phyloP scores from a whole-genome alignment of 2,888 invertebrate species.

The Drosophila lutescens region DNA sequence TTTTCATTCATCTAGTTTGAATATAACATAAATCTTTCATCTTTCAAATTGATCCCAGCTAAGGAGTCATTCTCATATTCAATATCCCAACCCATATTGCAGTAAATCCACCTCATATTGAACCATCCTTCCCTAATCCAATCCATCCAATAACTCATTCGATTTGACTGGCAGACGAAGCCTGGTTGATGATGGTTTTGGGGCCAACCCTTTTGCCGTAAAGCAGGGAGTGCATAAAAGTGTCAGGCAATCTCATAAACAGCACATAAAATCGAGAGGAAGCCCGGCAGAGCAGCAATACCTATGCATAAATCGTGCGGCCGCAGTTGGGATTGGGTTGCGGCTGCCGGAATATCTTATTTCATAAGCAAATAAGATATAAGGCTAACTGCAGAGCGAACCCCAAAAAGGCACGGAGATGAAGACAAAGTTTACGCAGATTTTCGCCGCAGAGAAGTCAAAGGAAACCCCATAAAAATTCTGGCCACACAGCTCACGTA shows the following conservation, averaged over 20 bases:
- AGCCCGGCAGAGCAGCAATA: slow-evolving; percentile 33
- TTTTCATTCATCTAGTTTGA: slow-evolving; percentile 1
- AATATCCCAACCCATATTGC: slow-evolving; percentile 7
- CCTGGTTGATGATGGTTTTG: slow-evolving; percentile 30
- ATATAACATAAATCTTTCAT: slow-evolving; percentile 10
- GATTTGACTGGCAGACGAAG: slow-evolving; percentile 7
- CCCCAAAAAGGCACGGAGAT: slow-evolving; percentile 31
- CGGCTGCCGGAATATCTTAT: slow-evolving; percentile 67
- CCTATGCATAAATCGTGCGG: slow-evolving; percentile 63
- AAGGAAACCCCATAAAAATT: slow-evolving; percentile 79
- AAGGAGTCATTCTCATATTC: slow-evolving; percentile 16
- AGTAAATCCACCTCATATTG: slow-evolving; percentile 16
- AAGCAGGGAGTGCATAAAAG: slow-evolving; percentile 68
- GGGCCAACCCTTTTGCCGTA: slow-evolving; percentile 61
- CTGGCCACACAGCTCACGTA: slow-evolving; percentile 74
- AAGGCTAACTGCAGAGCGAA: slow-evolving; percentile 62
- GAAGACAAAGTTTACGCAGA: slow-evolving; percentile 75
- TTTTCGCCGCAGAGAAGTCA: slow-evolving; percentile 58
- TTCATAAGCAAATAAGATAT: slow-evolving; percentile 80
- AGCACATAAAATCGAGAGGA: slow-evolving; percentile 73
- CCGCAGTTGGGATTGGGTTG: slow-evolving; percentile 22
- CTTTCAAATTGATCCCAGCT: slow-evolving; percentile 2
- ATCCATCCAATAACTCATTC: slow-evolving; percentile 45
- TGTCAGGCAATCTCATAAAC: slow-evolving; percentile 78
- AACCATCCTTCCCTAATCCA: slow-evolving; percentile 4